Conservation (phyloP, 2,113 vertebrate species). For the Phylloscopus whistleri region DNA sequence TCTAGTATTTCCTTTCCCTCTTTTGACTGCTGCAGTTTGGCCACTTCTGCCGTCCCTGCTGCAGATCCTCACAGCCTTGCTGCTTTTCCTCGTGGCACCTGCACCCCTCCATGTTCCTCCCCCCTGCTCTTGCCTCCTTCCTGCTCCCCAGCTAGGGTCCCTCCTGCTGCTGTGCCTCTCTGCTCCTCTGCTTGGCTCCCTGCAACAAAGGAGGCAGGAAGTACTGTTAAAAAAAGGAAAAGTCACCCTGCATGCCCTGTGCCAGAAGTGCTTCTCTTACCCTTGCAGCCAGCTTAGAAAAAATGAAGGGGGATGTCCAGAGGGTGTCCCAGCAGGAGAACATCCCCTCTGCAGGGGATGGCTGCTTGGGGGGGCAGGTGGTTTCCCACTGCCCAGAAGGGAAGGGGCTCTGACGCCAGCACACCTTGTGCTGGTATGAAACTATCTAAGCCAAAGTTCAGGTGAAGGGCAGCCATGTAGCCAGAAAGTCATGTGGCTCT, state of each 20-base stretch:
- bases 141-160: not conserved
- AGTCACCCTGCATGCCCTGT: not conserved
- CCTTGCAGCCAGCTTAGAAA: not conserved
- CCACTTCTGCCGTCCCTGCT: not conserved
- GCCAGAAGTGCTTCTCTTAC: not conserved
- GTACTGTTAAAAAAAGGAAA: not conserved
- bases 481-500: conserved; percentile 92
- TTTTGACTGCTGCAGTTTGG: not conserved
- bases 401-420: not conserved
- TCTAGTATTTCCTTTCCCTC: not conserved
- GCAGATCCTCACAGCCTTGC: not conserved
- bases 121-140: not conserved
- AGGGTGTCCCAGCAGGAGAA: not conserved
- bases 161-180: not conserved
- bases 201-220: conserved; percentile 45
- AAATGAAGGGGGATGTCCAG: not conserved
- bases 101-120: fast-evolving
- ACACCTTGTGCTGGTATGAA: not conserved
- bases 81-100: not conserved
- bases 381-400: not conserved
- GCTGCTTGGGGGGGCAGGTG: not conserved
- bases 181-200: conserved; percentile 3
- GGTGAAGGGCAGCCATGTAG: conserved; percentile 87
- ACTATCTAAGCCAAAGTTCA: conserved; percentile 93
- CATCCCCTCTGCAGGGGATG: not conserved